These are phyloP conservation scores for Spheniscus mendiculus DNA, from an alignment of 2,113 vertebrate species.

Conservation along the genomic window DNA sequence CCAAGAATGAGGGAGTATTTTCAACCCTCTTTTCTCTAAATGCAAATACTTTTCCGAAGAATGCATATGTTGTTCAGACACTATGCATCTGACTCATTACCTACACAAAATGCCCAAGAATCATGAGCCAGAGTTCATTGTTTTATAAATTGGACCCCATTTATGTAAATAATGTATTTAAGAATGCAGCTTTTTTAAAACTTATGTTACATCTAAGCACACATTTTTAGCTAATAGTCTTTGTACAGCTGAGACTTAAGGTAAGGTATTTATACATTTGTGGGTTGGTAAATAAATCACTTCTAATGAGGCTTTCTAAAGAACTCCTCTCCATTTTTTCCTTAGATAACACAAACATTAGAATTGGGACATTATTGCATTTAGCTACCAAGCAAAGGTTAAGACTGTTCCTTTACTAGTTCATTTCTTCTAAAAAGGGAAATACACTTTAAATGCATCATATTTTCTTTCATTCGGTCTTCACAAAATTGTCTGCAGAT, in stretches of 20 bases:
- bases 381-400: conserved; percentile 22
- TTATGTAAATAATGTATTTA: background rate
- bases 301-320: conserved; percentile 39
- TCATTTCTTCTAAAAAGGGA: background rate
- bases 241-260: background rate
- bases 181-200: background rate
- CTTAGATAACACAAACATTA: conserved; percentile 18
- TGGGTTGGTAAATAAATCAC: conserved; percentile 38
- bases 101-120: background rate
- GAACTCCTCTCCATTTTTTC: background rate
- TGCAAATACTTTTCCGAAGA: background rate
- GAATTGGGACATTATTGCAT: background rate
- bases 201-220: background rate
- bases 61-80: background rate
- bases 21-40: background rate
- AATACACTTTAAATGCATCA: background rate
- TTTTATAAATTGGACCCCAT: background rate
- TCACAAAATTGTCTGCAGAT: background rate
- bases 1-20: background rate
- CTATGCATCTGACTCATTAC: background rate
- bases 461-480: background rate
- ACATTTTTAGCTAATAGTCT: background rate
- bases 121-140: background rate
- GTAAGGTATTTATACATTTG: conserved; percentile 16
- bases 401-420: background rate